These are phyloP conservation scores for Trisateles emortualis DNA, from an alignment of 2,888 invertebrate genomes.

Conservation along the genomic window DNA sequence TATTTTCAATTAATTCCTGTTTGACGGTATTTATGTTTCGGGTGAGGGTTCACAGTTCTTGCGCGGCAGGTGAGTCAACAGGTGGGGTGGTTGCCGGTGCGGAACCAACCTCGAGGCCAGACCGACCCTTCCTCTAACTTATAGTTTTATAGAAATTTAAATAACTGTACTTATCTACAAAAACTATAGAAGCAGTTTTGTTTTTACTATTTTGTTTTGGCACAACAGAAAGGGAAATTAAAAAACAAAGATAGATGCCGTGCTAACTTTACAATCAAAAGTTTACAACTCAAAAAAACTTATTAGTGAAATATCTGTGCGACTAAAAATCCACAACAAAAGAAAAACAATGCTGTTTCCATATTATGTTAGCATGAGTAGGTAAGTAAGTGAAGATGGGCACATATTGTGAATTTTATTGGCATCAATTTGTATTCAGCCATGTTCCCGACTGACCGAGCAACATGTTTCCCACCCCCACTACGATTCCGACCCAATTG, in stretches of 20 bases:
- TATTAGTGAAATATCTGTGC: too few species aligned
- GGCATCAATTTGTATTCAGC: constrained; percentile 69
- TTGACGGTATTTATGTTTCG: constrained; percentile 19
- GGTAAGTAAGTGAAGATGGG: constrained; percentile 25
- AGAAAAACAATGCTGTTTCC: too few species aligned
- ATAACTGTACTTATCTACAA: constrained; percentile 10
- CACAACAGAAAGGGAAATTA: background rate
- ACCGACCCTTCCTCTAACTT: constrained; percentile 47
- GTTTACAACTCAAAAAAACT: too few species aligned
- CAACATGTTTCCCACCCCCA: constrained; percentile 86
- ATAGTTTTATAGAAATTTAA: constrained; percentile 17
- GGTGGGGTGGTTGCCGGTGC: constrained; percentile 79
- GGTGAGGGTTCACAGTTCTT: constrained; percentile 52
- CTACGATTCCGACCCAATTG: constrained; percentile 81
- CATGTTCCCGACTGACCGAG: constrained; percentile 80
- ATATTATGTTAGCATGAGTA: constrained; percentile 4
- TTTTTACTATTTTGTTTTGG: background rate
- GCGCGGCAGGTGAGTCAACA: constrained; percentile 81
- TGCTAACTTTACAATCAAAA: too few species aligned
- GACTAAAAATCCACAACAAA: too few species aligned
- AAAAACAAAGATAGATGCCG: too few species aligned
- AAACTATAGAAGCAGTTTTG: background rate
- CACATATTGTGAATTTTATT: constrained; percentile 51
- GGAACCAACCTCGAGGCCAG: constrained; percentile 65
- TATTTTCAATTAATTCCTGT: constrained; percentile 13